A percentile compares a stretch with the other conserved stretches of the same genome.
Conservation (phyloP, 2,113 vertebrate genomes). For the Cyphomyrus plagiostoma region DNA sequence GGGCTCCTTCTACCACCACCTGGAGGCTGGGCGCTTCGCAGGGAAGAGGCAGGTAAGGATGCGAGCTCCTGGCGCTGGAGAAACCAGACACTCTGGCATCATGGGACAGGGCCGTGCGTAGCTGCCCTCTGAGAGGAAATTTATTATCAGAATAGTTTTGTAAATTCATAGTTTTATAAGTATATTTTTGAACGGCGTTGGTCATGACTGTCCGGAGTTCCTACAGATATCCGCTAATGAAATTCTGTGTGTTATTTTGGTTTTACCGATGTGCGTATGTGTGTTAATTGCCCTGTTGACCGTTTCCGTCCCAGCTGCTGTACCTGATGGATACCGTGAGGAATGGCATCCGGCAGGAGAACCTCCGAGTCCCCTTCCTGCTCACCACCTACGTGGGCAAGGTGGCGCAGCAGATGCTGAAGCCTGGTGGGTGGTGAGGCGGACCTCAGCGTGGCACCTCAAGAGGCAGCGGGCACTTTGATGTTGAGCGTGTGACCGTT, state of each 20-base stretch:
- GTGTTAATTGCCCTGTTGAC: background rate
- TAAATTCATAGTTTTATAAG: background rate
- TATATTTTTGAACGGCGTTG: background rate
- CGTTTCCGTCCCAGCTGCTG: slow-evolving; percentile 61
- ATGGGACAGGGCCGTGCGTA: background rate
- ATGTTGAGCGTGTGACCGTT: background rate
- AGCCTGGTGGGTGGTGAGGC: slow-evolving; percentile 69
- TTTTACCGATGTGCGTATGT: background rate
- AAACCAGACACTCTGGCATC: background rate
- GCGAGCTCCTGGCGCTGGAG: background rate
- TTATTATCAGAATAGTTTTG: background rate
- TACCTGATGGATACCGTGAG: slow-evolving; percentile 82
- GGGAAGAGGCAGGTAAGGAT: slow-evolving; percentile 75
- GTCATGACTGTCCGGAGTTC: background rate
- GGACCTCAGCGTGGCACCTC: background rate
- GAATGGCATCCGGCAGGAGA: slow-evolving; percentile 72
- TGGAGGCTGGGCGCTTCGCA: slow-evolving; percentile 76
- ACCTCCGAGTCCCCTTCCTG: slow-evolving; percentile 73
- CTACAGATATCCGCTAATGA: background rate
- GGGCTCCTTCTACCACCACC: slow-evolving; percentile 74
- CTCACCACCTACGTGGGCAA: slow-evolving; percentile 71
- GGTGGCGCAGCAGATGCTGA: slow-evolving; percentile 78
- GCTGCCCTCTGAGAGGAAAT: background rate
- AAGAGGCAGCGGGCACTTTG: background rate
- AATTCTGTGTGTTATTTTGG: background rate